Percentiles rank a stretch among this genome's conserved stretches.
These are phyloP conservation scores for Cyanistes caeruleus DNA, from an alignment of 2,113 vertebrate genomes.

Conservation along the genomic window DNA sequence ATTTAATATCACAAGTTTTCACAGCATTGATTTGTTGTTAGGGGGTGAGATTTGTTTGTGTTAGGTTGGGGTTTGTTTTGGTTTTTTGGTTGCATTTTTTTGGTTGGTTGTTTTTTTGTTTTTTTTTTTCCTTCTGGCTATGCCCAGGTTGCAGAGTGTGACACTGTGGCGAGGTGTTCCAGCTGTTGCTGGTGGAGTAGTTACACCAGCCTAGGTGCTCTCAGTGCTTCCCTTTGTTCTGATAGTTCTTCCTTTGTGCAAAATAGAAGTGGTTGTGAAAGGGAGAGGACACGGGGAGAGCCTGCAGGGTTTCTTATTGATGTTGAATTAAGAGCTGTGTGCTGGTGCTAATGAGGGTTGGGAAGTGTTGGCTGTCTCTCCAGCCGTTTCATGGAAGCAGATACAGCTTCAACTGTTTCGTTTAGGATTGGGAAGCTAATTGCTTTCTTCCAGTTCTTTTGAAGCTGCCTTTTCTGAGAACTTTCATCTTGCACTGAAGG, in stretches of 20 bases:
- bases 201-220: neutral
- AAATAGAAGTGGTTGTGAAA: neutral
- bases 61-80: neutral
- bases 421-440: neutral
- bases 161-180: neutral
- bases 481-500: neutral
- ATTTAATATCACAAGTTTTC: neutral
- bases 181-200: neutral
- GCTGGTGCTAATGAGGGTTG: neutral
- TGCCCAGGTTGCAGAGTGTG: neutral
- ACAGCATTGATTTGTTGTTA: neutral
- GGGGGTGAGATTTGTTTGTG: neutral
- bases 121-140: neutral
- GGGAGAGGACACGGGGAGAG: neutral
- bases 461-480: neutral
- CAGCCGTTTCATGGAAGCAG: neutral
- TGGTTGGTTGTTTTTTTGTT: neutral
- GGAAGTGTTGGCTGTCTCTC: neutral
- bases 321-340: neutral
- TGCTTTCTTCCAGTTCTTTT: neutral
- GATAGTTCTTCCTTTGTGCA: neutral
- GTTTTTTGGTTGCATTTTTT: neutral
- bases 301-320: neutral
- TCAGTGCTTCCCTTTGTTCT: neutral
- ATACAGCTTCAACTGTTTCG: neutral